phyloP scores from a whole-genome alignment of 2,797 vertebrate species.

The Poecilia gillii region DNA sequence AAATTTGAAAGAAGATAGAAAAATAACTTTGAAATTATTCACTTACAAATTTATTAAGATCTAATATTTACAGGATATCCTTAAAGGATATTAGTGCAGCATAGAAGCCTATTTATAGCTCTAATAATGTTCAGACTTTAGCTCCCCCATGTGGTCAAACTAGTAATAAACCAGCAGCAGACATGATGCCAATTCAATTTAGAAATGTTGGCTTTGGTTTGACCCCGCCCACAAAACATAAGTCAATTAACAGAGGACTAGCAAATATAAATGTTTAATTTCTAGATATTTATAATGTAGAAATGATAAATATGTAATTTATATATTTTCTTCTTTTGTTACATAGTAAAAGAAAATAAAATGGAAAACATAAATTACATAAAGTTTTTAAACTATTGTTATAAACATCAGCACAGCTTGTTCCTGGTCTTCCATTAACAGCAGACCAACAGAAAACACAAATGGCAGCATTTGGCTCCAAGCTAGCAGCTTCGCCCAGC shows the following conservation, averaged over 20 bases:
- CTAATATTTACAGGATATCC: not conserved
- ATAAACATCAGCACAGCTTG: not conserved
- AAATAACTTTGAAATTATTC: not conserved
- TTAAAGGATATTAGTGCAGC: not conserved
- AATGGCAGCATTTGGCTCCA: conserved; percentile 10
- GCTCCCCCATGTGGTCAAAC: not conserved
- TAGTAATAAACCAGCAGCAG: no score
- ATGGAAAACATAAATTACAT: not conserved
- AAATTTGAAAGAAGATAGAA: not conserved
- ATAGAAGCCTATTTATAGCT: not conserved
- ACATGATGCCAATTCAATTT: not conserved
- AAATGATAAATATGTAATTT: not conserved
- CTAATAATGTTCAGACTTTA: not conserved
- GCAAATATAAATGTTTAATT: not conserved
- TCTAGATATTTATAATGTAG: no score
- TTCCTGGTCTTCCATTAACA: not conserved
- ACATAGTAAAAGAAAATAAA: not conserved
- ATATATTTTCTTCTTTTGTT: not conserved
- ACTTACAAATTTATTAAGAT: not conserved
- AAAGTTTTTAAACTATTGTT: not conserved
- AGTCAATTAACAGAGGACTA: not conserved
- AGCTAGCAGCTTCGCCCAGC: conserved; percentile 51
- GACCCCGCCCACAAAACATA: not conserved
- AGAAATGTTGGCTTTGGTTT: not conserved
- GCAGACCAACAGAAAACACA: not conserved